A percentile compares a stretch with the other conserved stretches of the same genome.
Conservation (phyloP, 2,113 vertebrate species). For the Oxyruncus cristatus region DNA sequence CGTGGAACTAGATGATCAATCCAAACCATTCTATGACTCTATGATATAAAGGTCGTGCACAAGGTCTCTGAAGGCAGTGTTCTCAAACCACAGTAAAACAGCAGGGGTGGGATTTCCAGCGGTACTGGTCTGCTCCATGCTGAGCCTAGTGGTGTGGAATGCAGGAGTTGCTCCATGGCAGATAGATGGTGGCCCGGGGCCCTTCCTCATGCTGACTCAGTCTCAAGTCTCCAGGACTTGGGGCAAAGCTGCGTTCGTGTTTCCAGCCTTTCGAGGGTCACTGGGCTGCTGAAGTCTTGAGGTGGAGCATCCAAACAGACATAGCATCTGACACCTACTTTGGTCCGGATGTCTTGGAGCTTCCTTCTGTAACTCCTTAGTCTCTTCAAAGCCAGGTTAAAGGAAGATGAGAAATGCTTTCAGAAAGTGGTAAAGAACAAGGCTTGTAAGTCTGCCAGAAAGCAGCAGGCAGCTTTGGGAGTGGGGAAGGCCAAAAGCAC, state of each 20-base stretch:
- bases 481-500: background rate
- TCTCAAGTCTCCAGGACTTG: background rate
- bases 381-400: background rate
- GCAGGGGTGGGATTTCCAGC: background rate
- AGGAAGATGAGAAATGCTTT: background rate
- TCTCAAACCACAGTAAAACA: background rate
- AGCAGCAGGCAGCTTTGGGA: background rate
- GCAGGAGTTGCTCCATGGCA: background rate
- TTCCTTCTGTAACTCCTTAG: background rate
- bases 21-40: background rate
- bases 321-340: background rate
- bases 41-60: background rate
- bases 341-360: background rate
- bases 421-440: background rate
- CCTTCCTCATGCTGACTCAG: background rate
- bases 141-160: background rate
- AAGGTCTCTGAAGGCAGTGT: background rate
- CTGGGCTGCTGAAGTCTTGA: background rate
- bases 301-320: background rate
- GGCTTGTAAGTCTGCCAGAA: background rate
- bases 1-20: background rate
- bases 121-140: accelerated
- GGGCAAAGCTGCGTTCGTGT: accelerated
- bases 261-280: background rate
- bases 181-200: background rate